These are phyloP conservation scores for Podarcis raffonei DNA, from an alignment of 2,113 vertebrate species.

Conservation along the genomic window DNA sequence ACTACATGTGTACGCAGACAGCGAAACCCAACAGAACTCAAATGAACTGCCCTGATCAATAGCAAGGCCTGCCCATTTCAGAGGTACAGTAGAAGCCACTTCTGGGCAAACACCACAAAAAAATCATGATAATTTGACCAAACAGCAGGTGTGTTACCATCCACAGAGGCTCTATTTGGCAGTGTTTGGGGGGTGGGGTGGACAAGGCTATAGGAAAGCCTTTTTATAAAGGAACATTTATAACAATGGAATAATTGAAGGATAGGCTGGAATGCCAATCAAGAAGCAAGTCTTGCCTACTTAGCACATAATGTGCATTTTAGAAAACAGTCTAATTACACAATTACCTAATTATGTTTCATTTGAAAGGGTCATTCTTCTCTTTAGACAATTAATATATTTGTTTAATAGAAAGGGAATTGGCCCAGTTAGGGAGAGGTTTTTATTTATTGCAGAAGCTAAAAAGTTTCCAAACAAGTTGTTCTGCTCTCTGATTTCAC, in stretches of 20 bases:
- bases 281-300: not conserved
- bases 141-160: not conserved
- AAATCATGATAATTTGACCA: not conserved
- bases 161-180: not conserved
- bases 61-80: not conserved
- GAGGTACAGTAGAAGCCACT: not conserved
- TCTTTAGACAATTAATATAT: conserved; percentile 18
- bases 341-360: conserved; percentile 23
- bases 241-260: not conserved
- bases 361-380: conserved; percentile 35
- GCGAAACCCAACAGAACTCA: no score
- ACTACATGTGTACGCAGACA: no score
- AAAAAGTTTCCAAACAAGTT: conserved; percentile 30
- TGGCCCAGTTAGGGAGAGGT: conserved; percentile 17
- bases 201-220: not conserved
- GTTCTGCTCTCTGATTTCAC: conserved; percentile 17
- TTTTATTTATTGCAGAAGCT: conserved; percentile 3
- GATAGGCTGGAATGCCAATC: not conserved
- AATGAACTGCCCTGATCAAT: no score
- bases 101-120: not conserved
- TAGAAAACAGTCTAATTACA: conserved; percentile 1
- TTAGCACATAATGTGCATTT: conserved; percentile 35
- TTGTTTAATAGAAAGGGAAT: conserved; percentile 4
- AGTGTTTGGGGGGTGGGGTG: not conserved
- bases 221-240: conserved; percentile 5